Base-by-base conservation (phyloP, 2,888 invertebrate genomes). In the Polydrusus pterygomalis region DNA sequence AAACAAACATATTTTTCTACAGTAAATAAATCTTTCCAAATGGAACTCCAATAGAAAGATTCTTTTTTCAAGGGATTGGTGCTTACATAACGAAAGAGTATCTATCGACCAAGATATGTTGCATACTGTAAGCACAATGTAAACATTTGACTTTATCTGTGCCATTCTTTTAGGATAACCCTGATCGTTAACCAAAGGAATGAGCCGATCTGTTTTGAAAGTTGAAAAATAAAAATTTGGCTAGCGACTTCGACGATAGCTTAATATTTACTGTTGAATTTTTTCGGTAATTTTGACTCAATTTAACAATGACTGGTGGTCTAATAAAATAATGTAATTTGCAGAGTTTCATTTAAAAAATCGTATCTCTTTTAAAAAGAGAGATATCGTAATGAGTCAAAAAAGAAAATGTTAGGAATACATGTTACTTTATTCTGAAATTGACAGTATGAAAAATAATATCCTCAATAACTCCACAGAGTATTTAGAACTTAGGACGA, bases 1-100 rank as follows among this genome's bases (percentile, higher is more conserved):
- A 85, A 85, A 85, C 85, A 86, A 87, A 87, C 84, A 87, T 80
- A 79, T 81, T 81, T 80, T 78, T 75, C 80, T 70, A 80, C 77
- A 78, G 83, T 80, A 84, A 83, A 84, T 83, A 84, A 77, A 81
- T 81, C 75, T 81, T 71, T 78, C 73, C 73, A 67, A 74, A 79
- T 75, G 78, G 77, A 78, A 74, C 68, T 58, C 34, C 65, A 70
- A 77, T 77, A 74, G 69, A 75, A 77, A 73, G 54, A 70, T 77
- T 76, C 76, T 60, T 76, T 70, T 70, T 70, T 62, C 45, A 18
- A 43, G 18, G 58, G 65, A 72, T 51, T 20, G 30, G 45, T 69
- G 69, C 43, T 69, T 63, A 65, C 65, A 65, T 65, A 72, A 72
- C 56, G 54, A 69, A 72, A 72, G 54, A 69, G 47, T 74, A 47